phyloP scores from a whole-genome alignment of 1,140 invertebrate species.

The Solen grandis region DNA sequence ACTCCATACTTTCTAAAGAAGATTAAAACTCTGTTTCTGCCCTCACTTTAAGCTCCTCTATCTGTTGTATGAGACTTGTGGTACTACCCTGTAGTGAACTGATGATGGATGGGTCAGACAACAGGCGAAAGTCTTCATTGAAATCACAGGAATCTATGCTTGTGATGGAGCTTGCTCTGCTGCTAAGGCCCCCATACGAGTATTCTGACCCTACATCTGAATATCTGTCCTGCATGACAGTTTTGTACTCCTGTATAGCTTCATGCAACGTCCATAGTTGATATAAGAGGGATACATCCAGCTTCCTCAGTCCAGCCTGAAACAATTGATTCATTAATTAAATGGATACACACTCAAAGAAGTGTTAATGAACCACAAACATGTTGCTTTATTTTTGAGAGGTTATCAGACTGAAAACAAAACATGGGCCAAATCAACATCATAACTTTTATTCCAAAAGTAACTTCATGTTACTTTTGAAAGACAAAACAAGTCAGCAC shows the following conservation, averaged over 20 bases:
- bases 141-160: slow-evolving; percentile 60
- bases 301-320: slow-evolving; percentile 90
- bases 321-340: no score
- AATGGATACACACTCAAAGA: no score
- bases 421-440: no score
- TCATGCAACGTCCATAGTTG: slow-evolving; percentile 94
- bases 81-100: slow-evolving; percentile 51
- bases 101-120: slow-evolving; percentile 37
- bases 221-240: slow-evolving; percentile 87
- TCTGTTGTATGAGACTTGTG: slow-evolving; percentile 59
- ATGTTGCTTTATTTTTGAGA: no score
- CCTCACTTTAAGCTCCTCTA: slow-evolving; percentile 54
- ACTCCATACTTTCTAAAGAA: no score
- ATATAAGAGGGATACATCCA: slow-evolving; percentile 91
- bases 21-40: slow-evolving; percentile 58
- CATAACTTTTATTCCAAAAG: no score
- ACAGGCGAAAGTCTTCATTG: slow-evolving; percentile 40
- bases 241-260: slow-evolving; percentile 92
- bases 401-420: no score
- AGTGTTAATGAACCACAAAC: no score
- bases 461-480: no score
- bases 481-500: no score
- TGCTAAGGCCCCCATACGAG: slow-evolving; percentile 59
- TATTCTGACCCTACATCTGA: slow-evolving; percentile 79
- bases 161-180: slow-evolving; percentile 60